Evolutionary conservation across 2,113 vertebrate species (phyloP).

Genomic region (Cyanoliseus patagonus): DNA sequence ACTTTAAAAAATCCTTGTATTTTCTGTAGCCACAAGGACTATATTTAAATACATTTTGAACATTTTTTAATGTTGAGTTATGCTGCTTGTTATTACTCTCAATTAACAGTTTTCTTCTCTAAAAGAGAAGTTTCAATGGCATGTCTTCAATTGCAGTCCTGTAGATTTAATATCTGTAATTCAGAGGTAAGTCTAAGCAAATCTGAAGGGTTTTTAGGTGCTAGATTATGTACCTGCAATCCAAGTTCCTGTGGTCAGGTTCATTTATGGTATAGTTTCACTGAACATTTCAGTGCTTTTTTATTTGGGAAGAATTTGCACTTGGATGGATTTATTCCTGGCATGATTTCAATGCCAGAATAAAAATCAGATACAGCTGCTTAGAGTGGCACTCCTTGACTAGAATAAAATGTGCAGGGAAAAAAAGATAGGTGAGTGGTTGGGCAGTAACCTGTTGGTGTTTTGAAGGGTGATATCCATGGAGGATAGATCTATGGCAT

Average conservation of each 20-base stretch:
- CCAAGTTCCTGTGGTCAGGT: not conserved
- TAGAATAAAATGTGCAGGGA: not conserved
- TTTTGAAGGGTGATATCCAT: not conserved
- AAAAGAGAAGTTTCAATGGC: not conserved
- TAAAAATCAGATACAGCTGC: not conserved
- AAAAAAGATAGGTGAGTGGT: not conserved
- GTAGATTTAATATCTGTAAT: not conserved
- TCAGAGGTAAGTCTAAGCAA: not conserved
- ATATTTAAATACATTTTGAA: not conserved
- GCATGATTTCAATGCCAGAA: not conserved
- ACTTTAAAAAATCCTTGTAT: not conserved
- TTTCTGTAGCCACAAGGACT: not conserved
- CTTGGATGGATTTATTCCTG: not conserved
- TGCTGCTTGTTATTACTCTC: not conserved
- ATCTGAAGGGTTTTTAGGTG: not conserved
- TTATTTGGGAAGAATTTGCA: not conserved
- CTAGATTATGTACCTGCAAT: not conserved
- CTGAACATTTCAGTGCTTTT: not conserved
- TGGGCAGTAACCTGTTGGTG: accelerated
- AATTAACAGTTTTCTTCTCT: not conserved
- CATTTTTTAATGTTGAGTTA: not conserved
- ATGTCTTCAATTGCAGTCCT: not conserved
- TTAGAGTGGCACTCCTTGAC: not conserved
- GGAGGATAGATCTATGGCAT: not conserved
- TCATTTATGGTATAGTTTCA: not conserved